Evolutionary conservation across 2,797 vertebrate genomes (phyloP).

Genomic region (Brotula barbata): DNA sequence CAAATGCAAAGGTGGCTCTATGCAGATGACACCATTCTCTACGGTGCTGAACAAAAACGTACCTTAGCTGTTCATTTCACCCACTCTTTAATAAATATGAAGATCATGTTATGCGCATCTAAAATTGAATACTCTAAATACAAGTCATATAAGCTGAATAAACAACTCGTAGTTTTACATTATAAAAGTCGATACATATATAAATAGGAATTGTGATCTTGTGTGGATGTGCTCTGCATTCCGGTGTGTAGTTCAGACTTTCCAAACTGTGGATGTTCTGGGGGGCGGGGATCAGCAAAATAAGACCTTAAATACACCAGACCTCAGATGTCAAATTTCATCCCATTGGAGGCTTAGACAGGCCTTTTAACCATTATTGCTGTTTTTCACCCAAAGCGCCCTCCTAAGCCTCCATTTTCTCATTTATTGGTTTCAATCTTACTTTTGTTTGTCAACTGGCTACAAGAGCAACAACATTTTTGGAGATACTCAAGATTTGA

Average conservation of each 20-base stretch:
- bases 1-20: too few relatives aligned
- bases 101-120: too few relatives aligned
- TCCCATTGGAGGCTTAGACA: constrained; percentile 35
- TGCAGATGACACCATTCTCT: too few relatives aligned
- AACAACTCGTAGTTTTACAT: too few relatives aligned
- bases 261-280: not conserved
- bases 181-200: too few relatives aligned
- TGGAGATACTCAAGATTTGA: not conserved
- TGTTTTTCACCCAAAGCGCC: constrained; percentile 50
- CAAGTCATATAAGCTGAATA: too few relatives aligned
- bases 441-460: constrained; percentile 33
- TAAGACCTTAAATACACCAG: constrained; percentile 18
- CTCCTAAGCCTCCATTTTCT: constrained; percentile 15
- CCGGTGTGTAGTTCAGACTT: constrained; percentile 16
- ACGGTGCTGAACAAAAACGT: too few relatives aligned
- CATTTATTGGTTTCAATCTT: constrained; percentile 39
- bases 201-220: not conserved
- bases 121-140: too few relatives aligned
- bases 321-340: constrained; percentile 34
- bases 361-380: constrained; percentile 51
- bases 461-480: constrained; percentile 2
- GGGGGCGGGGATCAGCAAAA: constrained; percentile 17
- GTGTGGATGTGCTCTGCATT: constrained; percentile 10
- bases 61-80: too few relatives aligned
- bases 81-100: too few relatives aligned